These are phyloP conservation scores for Eristalis tenax DNA, from an alignment of 2,888 invertebrate genomes.

Conservation along the genomic window DNA sequence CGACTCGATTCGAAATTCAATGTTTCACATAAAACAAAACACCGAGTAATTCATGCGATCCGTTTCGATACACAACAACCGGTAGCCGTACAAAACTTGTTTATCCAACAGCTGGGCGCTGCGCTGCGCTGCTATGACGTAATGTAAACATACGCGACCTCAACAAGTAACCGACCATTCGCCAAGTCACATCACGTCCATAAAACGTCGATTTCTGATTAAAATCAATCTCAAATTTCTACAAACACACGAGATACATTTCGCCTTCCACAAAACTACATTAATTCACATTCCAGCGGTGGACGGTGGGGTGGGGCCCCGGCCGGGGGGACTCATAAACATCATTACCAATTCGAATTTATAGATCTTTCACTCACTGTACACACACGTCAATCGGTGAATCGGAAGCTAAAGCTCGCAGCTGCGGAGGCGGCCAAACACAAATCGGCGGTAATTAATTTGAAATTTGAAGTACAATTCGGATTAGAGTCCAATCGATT, in stretches of 20 bases:
- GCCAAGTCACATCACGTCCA: slow-evolving; percentile 31
- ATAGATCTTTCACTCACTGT: slow-evolving; percentile 31
- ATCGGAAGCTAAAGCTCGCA: neutral
- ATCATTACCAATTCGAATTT: slow-evolving; percentile 12
- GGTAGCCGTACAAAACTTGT: slow-evolving; percentile 41
- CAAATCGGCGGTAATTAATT: slow-evolving; percentile 38
- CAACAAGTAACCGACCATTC: neutral
- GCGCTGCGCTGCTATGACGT: slow-evolving; percentile 62
- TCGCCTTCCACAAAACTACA: slow-evolving; percentile 12
- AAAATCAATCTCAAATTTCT: slow-evolving; percentile 54
- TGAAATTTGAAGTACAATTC: neutral
- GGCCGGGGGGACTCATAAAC: slow-evolving; percentile 42
- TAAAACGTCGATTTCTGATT: slow-evolving; percentile 43
- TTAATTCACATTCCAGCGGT: slow-evolving; percentile 18
- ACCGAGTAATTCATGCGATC: slow-evolving; percentile 25
- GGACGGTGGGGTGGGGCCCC: neutral
- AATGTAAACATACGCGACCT: slow-evolving; percentile 55
- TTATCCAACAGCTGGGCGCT: slow-evolving; percentile 65
- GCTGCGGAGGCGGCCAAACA: slow-evolving; percentile 31
- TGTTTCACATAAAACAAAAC: neutral
- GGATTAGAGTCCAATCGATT: slow-evolving; percentile 34
- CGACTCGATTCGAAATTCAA: neutral
- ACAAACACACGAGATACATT: slow-evolving; percentile 13
- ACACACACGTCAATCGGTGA: slow-evolving; percentile 55
- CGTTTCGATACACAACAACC: slow-evolving; percentile 15